Conservation (phyloP, 2,888 invertebrate genomes). For the Sinhomidia bicolor region DNA sequence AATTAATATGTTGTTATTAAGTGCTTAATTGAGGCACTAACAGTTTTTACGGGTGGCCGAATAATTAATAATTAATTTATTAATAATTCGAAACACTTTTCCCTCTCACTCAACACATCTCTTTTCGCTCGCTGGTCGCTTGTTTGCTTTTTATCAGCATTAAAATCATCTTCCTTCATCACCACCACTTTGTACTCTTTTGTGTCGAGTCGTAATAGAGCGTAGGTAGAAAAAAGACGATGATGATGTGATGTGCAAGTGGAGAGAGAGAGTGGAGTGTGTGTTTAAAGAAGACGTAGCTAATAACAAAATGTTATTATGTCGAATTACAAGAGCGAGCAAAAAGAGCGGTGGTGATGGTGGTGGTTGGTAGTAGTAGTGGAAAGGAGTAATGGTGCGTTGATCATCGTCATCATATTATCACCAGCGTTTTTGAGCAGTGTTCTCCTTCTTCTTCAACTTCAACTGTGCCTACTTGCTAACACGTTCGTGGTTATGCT, state of each 20-base stretch:
- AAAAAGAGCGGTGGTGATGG: constrained; percentile 39
- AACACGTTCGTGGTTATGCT: constrained; percentile 50
- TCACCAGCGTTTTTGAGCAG: constrained; percentile 48
- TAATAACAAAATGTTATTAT: constrained; percentile 58
- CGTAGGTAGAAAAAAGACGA: constrained; percentile 26
- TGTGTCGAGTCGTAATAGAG: no score
- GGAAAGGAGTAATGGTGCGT: constrained; percentile 58
- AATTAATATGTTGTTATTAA: constrained; percentile 41
- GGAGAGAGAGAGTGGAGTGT: constrained; percentile 12
- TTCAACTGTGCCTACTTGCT: no score
- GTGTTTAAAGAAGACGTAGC: constrained; percentile 53
- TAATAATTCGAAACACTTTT: constrained; percentile 53
- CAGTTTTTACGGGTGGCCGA: constrained; percentile 44
- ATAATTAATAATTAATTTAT: constrained; percentile 52
- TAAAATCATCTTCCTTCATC: constrained; percentile 1
- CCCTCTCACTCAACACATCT: constrained; percentile 24
- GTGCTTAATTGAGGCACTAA: constrained; percentile 36
- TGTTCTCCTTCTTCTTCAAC: constrained; percentile 14
- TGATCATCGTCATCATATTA: constrained; percentile 56
- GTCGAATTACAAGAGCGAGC: constrained; percentile 56
- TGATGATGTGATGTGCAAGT: neutral
- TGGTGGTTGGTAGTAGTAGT: constrained; percentile 49
- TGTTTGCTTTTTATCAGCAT: constrained; percentile 43
- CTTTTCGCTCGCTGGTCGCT: neutral
- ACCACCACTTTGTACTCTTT: constrained; percentile 37